Evolutionary conservation across 2,113 vertebrate species (phyloP).

Genomic region (Nothobranchius furzeri): DNA sequence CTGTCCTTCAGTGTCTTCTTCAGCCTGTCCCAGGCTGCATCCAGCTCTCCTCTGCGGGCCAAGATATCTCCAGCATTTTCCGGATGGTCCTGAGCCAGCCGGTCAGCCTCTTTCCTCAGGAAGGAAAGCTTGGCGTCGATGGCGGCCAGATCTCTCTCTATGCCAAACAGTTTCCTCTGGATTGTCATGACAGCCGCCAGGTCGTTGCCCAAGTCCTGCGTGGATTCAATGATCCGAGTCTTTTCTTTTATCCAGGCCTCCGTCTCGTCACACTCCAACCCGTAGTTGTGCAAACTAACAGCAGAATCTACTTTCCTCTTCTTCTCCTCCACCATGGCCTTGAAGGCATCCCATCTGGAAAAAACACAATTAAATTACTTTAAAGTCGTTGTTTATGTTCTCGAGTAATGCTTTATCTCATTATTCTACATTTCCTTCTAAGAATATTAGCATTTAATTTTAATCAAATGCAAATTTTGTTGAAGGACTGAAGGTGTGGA

Average conservation of each 20-base stretch:
- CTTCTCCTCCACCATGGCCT: constrained; percentile 83
- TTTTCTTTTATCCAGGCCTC: constrained; percentile 90
- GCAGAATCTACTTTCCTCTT: constrained; percentile 85
- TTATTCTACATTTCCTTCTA: neutral
- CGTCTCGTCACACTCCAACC: constrained; percentile 91
- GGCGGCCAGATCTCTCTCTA: constrained; percentile 88
- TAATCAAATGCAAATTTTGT: too few relatives aligned
- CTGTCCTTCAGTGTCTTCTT: constrained; percentile 82
- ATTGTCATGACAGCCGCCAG: constrained; percentile 90
- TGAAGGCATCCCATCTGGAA: constrained; percentile 90
- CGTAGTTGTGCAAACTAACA: constrained; percentile 89
- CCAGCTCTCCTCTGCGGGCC: constrained; percentile 65
- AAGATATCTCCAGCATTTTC: constrained; percentile 82
- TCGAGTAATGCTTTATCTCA: neutral
- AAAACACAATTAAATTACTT: neutral
- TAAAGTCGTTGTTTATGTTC: too few relatives aligned
- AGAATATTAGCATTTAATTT: too few relatives aligned
- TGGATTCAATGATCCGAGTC: constrained; percentile 87
- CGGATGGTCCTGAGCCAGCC: constrained; percentile 82
- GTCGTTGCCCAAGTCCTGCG: constrained; percentile 87
- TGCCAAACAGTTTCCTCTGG: constrained; percentile 92
- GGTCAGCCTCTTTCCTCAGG: constrained; percentile 82
- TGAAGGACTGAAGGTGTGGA: too few relatives aligned
- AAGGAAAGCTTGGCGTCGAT: constrained; percentile 82
- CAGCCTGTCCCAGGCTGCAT: constrained; percentile 83